Evolutionary conservation across 2,797 vertebrate species (phyloP), one percentile per base, ranked within the genome.

Genomic region (Gastrophryne carolinensis): DNA sequence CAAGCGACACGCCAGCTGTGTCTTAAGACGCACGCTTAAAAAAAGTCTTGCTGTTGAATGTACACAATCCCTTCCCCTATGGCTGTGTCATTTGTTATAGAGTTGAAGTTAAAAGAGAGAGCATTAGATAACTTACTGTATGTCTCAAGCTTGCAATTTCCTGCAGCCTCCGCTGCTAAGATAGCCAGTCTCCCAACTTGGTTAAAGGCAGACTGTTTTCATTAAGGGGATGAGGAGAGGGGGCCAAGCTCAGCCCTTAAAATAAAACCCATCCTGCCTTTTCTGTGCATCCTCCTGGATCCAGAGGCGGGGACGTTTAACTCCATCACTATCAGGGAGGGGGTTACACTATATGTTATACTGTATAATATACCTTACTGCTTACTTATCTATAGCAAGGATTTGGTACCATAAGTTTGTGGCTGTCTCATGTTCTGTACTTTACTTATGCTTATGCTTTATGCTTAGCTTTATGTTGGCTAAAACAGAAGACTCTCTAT

Each of bases 211-310:
- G 68, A 72, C 75, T 78, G 75, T 78, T 78, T 72, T 78, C 75
- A 78, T 78, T 78, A 78, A 72, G 61, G 61, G 50, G 50, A 63
- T 50, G 39, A 49, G 52, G 65, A 66, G 49, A 47, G 58, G 58
- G 60, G 75, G 75, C 37, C 32, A 58, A 41, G 68, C 67, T 78
- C 61, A 78, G 60, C 75, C 61, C 75, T 78, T 78, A 66, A 77
- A 71, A 77, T 71, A 66, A 72, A 78, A 78, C 65, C 68, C 52
- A 67, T 78, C 75, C 75, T 78, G 75, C 67, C 75, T 78, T 78
- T 78, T 78, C 75, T 78, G 68, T 64, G 50, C 75, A 78, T 78
- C 75, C 67, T 78, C 72, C 68, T 72, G 75, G 67, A 72, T 72
- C 67, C 61, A 58, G 60, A 57, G 60, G 68, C 23, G 54, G 41